phyloP scores from a whole-genome alignment of 1,140 invertebrate species.

The Acromyrmex charruanus region DNA sequence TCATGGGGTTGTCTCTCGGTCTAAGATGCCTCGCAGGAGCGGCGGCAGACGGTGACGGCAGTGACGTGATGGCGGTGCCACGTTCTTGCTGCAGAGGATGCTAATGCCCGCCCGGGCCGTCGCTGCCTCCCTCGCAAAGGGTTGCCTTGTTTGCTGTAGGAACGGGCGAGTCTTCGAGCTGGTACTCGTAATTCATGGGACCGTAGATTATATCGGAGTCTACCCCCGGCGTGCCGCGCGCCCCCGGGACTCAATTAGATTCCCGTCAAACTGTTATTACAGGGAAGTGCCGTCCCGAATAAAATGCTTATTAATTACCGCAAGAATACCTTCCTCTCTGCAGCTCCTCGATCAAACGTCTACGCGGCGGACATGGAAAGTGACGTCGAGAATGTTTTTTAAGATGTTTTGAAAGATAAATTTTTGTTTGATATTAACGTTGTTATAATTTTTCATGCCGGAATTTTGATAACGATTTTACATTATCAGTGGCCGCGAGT shows the following conservation, averaged over 20 bases:
- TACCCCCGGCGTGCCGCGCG: neutral
- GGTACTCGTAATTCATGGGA: conserved; percentile 70
- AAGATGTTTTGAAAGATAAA: neutral
- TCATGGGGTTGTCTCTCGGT: conserved; percentile 77
- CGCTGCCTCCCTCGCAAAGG: conserved; percentile 64
- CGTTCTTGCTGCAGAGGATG: conserved; percentile 68
- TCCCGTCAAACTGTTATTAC: conserved; percentile 49
- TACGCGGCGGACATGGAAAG: neutral
- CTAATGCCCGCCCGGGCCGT: conserved; percentile 72
- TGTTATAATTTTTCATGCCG: neutral
- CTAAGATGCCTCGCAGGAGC: conserved; percentile 75
- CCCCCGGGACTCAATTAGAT: conserved; percentile 46
- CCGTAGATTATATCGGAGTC: conserved; percentile 47
- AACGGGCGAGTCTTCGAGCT: conserved; percentile 19
- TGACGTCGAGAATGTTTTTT: neutral
- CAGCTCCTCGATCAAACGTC: neutral
- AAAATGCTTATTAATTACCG: conserved; percentile 49
- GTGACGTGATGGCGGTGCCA: conserved; percentile 3
- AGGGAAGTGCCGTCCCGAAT: conserved; percentile 18
- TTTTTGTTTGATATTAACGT: neutral
- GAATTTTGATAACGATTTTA: neutral
- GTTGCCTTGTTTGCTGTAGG: conserved; percentile 65
- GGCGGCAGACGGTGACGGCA: conserved; percentile 6
- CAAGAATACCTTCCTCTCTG: conserved; percentile 16
- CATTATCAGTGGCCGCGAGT: neutral